Evolutionary conservation across 2,797 vertebrate species (phyloP).

Genomic region (Bradypodion ventrale): DNA sequence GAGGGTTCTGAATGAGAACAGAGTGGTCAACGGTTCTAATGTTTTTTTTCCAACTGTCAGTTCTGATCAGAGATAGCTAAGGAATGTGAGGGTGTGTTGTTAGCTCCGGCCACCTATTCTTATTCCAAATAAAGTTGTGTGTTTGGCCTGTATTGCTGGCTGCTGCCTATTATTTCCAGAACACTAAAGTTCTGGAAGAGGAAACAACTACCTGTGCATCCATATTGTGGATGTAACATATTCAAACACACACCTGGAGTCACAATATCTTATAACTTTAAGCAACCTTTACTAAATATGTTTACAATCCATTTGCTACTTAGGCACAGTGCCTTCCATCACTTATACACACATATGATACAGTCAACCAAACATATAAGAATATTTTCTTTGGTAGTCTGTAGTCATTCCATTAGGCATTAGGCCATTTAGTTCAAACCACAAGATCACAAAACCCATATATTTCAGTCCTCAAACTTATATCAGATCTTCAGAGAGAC

Average conservation of each 20-base stretch:
- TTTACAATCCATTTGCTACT: too few species aligned
- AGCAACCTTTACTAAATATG: neutral
- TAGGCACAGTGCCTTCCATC: neutral
- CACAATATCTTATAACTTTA: neutral
- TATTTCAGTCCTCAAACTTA: neutral
- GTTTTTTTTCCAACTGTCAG: too few species aligned
- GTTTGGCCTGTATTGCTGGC: too few species aligned
- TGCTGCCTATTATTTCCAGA: too few species aligned
- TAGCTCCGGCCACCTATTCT: too few species aligned
- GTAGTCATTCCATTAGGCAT: neutral
- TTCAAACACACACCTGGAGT: neutral
- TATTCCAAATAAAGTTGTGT: too few species aligned
- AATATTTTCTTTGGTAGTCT: neutral
- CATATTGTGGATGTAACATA: neutral
- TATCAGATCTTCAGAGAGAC: neutral
- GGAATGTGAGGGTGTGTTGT: too few species aligned
- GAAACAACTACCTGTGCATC: neutral
- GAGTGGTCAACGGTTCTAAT: too few species aligned
- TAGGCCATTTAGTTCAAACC: neutral
- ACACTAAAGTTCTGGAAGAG: too few species aligned
- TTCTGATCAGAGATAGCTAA: too few species aligned
- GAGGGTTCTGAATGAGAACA: too few species aligned
- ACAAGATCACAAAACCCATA: neutral
- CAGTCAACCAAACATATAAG: neutral
- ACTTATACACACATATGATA: neutral